phyloP scores from a whole-genome alignment of 2,888 invertebrate species.

The Melanotus villosus region DNA sequence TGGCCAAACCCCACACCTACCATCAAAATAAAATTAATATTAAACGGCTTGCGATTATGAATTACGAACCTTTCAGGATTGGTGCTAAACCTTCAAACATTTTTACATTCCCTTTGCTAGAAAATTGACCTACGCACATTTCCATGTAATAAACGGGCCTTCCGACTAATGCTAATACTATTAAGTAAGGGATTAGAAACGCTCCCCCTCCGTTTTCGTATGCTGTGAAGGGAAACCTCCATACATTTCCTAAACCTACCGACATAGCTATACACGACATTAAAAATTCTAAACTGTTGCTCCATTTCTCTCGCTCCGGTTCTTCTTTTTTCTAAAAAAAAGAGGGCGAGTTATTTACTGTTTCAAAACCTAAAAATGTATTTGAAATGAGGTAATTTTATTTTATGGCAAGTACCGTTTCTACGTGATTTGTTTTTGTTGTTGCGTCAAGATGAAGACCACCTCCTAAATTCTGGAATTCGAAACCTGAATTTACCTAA shows the following conservation, averaged over 20 bases:
- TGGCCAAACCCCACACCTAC: slow-evolving; percentile 80
- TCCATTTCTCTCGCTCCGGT: slow-evolving; percentile 68
- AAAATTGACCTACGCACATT: slow-evolving; percentile 75
- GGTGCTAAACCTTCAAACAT: slow-evolving; percentile 73
- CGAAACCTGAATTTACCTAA: too few species aligned
- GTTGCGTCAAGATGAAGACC: too few species aligned
- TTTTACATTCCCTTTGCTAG: slow-evolving; percentile 73
- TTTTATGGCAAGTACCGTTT: too few species aligned
- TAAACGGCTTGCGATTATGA: too few species aligned
- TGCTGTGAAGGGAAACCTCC: slow-evolving; percentile 77
- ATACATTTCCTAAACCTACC: slow-evolving; percentile 82
- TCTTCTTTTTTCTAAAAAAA: too few species aligned
- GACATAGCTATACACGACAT: slow-evolving; percentile 83
- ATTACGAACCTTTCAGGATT: slow-evolving; percentile 71
- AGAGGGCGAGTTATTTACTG: too few species aligned
- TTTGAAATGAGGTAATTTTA: too few species aligned
- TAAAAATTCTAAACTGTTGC: slow-evolving; percentile 78
- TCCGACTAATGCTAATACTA: slow-evolving; percentile 76
- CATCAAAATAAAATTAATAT: too few species aligned
- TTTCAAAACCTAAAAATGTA: too few species aligned
- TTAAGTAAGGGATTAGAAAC: slow-evolving; percentile 81
- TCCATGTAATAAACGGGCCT: slow-evolving; percentile 75
- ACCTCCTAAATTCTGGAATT: too few species aligned
- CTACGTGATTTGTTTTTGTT: too few species aligned
- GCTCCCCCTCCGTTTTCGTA: slow-evolving; percentile 83